phyloP scores from a whole-genome alignment of 2,797 vertebrate species.

The Leptodactylus fallax region DNA sequence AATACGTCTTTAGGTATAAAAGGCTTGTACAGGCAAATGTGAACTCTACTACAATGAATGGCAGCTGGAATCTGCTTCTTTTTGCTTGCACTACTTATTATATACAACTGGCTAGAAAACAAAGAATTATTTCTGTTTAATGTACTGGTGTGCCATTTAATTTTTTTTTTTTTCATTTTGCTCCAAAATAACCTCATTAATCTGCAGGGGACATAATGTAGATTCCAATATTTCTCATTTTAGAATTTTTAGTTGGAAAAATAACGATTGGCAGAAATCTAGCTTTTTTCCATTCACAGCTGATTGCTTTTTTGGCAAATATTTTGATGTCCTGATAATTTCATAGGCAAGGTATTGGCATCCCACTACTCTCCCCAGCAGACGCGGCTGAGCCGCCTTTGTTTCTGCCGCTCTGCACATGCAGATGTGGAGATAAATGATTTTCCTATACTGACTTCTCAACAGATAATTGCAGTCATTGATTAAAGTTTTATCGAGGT shows the following conservation, averaged over 20 bases:
- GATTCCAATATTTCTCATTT: neutral
- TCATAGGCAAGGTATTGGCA: conserved; percentile 8
- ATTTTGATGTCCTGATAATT: conserved; percentile 10
- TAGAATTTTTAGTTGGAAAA: neutral
- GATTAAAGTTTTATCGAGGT: conserved; percentile 55
- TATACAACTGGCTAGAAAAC: neutral
- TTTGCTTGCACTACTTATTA: neutral
- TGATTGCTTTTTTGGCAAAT: conserved; percentile 25
- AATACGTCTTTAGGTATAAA: neutral
- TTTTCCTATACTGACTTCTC: conserved; percentile 37
- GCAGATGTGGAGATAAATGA: conserved; percentile 45
- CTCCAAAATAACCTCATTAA: neutral
- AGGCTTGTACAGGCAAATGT: neutral
- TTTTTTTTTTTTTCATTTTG: too few relatives aligned
- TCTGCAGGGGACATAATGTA: neutral
- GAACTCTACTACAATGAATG: neutral
- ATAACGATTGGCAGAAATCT: neutral
- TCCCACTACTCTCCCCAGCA: too few relatives aligned
- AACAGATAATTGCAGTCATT: conserved; percentile 52
- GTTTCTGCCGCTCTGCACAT: conserved; percentile 27
- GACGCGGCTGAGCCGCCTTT: neutral
- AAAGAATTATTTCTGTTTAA: neutral
- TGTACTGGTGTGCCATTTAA: neutral
- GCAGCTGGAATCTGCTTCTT: neutral
- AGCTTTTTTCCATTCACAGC: neutral